Base-by-base conservation (phyloP, 2,888 invertebrate genomes). In the Choristoneura rosaceana region DNA sequence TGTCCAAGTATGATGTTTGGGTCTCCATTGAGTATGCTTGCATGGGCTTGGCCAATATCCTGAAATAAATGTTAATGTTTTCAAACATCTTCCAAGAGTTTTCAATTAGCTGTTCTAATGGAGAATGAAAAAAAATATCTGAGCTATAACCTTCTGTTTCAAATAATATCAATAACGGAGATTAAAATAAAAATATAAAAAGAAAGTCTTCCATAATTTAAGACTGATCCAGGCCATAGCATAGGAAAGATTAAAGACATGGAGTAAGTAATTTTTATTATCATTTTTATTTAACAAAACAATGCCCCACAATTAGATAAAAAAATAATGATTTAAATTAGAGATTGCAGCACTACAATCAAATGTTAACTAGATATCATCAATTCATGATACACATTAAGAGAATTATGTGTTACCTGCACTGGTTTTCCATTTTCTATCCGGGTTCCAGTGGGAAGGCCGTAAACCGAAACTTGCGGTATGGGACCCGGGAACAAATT, bases 401-500 rank as follows among this genome's bases (percentile, higher is more conserved):
- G 7, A 12, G 55, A 55, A 12, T 9, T 25, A 55, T 55, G 10
- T 0, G 4, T 10, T 91, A 95, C 95, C 94, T 96, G 95, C 17
- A 95, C 90, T 74, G 95, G 92, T 88, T 96, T 96, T 76, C 95
- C 95, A 88, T 94, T 95, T 85, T 95, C 95, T 81, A 95, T 91
- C 81, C 95, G 94, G 73, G 95, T 91, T 75, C 95, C 94, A 69
- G 96, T 94, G 71, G 96, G 96, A 74, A 96, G 91, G 15, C 95
- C 95, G 86, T 96, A 96, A 69, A 96, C 96, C 62, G 96, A 96
- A 68, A 96, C 96, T 94, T 96, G 97, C 74, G 96, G 96, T 87
- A 97, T 95, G 66, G 96, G 96, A 73, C 96, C 96, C 70, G 97
- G 97, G 86, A 97, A 96, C 78, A 97, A 94, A 95, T 97, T 97